Evolutionary conservation across 2,797 vertebrate species (phyloP).

Genomic region (Pipistrellus pipistrellus): DNA sequence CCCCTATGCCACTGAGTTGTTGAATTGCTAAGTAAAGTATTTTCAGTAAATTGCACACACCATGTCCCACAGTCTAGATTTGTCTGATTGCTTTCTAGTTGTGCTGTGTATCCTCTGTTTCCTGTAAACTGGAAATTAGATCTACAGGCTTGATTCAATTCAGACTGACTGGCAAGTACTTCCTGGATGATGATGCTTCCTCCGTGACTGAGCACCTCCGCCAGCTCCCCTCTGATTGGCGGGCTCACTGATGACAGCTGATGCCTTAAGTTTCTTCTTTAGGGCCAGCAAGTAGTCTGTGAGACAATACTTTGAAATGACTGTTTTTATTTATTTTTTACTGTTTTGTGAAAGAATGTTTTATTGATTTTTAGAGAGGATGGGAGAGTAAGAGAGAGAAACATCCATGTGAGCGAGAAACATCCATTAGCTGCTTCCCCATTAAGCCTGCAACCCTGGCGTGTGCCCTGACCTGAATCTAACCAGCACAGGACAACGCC

Average conservation of each 20-base stretch:
- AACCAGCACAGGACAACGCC: no score
- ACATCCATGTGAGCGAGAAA: no score
- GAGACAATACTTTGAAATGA: neutral
- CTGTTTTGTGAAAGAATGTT: no score
- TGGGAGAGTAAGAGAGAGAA: no score
- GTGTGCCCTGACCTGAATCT: neutral
- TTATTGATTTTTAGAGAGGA: neutral
- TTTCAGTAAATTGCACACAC: slow-evolving; percentile 69
- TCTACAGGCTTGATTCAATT: slow-evolving; percentile 38
- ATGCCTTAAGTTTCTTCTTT: neutral
- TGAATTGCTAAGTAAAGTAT: slow-evolving; percentile 20
- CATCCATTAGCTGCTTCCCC: neutral
- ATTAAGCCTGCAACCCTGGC: no score
- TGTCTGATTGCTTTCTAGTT: slow-evolving; percentile 59
- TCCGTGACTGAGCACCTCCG: neutral
- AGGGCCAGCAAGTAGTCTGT: neutral
- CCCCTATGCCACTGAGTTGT: neutral
- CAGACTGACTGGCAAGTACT: neutral
- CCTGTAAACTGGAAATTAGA: slow-evolving; percentile 52
- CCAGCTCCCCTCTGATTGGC: neutral
- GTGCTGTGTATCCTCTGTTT: slow-evolving; percentile 46
- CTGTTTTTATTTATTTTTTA: neutral
- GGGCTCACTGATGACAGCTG: neutral
- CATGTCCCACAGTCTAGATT: slow-evolving; percentile 47
- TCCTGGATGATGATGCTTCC: neutral